phyloP scores from a whole-genome alignment of 2,888 invertebrate species.

The Microchrysa polita region DNA sequence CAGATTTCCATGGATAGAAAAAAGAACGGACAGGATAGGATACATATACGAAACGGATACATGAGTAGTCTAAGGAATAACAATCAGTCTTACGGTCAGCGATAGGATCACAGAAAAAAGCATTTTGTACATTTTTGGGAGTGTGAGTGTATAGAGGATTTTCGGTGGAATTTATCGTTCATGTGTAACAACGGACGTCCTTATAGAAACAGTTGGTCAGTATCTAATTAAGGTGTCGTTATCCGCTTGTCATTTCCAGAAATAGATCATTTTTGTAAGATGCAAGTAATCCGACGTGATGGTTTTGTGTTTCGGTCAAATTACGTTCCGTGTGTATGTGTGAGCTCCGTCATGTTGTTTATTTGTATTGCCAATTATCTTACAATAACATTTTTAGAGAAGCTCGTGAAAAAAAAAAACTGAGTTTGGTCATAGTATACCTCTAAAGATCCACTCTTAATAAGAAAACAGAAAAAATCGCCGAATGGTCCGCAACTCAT shows the following conservation, averaged over 20 bases:
- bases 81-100: background rate
- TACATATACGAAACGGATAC: no score
- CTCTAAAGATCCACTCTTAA: no score
- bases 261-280: slow-evolving; percentile 6
- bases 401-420: no score
- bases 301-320: background rate
- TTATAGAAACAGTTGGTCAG: background rate
- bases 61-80: background rate
- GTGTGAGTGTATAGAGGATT: background rate
- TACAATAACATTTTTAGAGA: no score
- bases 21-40: background rate
- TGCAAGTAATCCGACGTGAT: background rate
- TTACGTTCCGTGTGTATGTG: no score
- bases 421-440: no score
- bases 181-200: background rate
- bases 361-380: no score
- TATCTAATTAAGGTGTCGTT: slow-evolving; percentile 7
- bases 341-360: no score
- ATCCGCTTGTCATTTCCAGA: slow-evolving; percentile 4
- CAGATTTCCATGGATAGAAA: background rate
- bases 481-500: no score
- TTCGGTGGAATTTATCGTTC: background rate
- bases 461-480: no score
- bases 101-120: background rate
- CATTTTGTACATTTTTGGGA: background rate